Evolutionary conservation across 2,888 invertebrate genomes (phyloP), one percentile per base, ranked within the genome.

Genomic region (Lamellibrachia columna): DNA sequence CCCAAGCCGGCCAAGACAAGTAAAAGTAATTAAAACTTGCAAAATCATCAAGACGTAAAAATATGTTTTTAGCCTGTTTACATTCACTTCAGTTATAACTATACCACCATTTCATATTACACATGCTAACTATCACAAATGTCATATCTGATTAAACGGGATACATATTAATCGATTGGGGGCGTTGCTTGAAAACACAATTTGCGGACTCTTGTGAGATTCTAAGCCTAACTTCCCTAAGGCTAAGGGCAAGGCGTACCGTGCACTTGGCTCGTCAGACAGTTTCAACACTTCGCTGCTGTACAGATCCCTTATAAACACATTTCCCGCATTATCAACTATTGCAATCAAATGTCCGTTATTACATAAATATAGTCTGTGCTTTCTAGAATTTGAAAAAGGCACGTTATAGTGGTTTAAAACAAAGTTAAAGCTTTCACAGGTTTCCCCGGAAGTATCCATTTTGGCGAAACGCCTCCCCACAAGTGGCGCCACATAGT

Each of bases 241-340:
- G 75, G 3, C 55, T 55, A 75, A 15, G 22, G 4, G 3, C 1
- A 55, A 55, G 55, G 75, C 75, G 75, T 75, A 75, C 75, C 75
- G 75, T 75, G 75, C 75, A 75, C 75, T 75, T 75, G 75, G 22
- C 22, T 75, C 75, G 22, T 75, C 75, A 22, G 75, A 75, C 15
- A 75, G 75, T 75, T 75, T 75, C 75, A 75, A 75, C 75, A 75
- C 75, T 75, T 75, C 75, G 75, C 75, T n/a, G 75, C 75, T 75
- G 75, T 75, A 75, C 22, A 75, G n/a, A 75, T 75, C 75, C 22
- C 75, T 75, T 75, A 75, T 75, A 75, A 75, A 75, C 75, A 75
- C 75, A 75, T 75, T 75, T 22, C 75, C 75, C 75, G 22, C 4
- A n/a, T 22, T 22, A 75, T 75, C 75, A 75, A 75, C 75, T 15